Evolutionary conservation across 2,113 vertebrate genomes (phyloP).

Genomic region (Planiliza haematocheilus): DNA sequence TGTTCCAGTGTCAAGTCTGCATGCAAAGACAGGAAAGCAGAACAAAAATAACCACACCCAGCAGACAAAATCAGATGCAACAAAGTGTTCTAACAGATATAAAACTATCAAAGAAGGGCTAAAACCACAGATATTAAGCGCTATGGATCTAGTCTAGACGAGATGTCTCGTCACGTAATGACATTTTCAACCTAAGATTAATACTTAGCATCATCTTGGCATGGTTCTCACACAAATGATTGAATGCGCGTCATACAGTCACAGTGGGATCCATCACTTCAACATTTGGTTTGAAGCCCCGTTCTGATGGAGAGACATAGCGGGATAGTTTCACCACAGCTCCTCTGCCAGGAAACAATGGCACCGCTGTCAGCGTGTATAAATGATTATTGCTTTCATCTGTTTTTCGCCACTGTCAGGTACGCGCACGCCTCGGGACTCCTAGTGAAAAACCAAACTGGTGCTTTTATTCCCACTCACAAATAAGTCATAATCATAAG

Average conservation of each 20-base stretch:
- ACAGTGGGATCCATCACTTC: conserved; percentile 12
- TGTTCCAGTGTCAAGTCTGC: no score
- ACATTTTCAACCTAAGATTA: neutral
- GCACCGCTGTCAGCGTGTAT: conserved; percentile 19
- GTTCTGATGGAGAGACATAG: conserved; percentile 11
- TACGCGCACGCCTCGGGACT: neutral
- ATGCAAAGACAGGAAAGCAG: neutral
- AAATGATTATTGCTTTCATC: conserved; percentile 25
- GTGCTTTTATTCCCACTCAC: neutral
- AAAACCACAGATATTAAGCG: neutral
- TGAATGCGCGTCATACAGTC: conserved; percentile 9
- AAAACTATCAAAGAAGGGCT: neutral
- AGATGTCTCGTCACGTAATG: neutral
- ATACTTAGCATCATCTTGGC: conserved; percentile 4
- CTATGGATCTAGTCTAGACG: neutral
- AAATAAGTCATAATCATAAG: neutral
- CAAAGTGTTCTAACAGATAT: neutral
- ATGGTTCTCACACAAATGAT: conserved; percentile 5
- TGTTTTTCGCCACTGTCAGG: neutral
- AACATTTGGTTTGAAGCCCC: conserved; percentile 31
- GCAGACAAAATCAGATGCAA: neutral
- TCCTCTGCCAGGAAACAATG: conserved; percentile 40
- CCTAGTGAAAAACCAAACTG: neutral
- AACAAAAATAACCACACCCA: neutral
- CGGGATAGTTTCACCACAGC: neutral